A percentile compares a stretch with the other conserved stretches of the same genome.
Conservation (phyloP, 1,140 invertebrate genomes). For the Theocolax elegans region DNA sequence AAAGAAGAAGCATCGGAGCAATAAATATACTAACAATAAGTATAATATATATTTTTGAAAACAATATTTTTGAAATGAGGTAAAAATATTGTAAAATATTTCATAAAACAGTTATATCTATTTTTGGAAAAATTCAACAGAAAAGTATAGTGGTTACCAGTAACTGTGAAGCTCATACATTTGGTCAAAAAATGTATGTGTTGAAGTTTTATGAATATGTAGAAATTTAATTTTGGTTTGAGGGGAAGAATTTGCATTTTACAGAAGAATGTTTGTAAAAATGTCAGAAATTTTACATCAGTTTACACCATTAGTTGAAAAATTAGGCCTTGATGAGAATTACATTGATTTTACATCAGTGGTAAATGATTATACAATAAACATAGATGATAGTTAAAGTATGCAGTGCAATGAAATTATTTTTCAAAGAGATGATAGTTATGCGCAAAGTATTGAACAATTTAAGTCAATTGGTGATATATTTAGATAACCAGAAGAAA, state of each 20-base stretch:
- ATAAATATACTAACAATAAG: too few relatives aligned
- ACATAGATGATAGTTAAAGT: conserved; percentile 38
- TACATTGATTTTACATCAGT: conserved; percentile 80
- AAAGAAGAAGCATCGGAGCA: too few relatives aligned
- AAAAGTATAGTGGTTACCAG: conserved; percentile 83
- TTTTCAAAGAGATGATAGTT: conserved; percentile 12
- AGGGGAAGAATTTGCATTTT: conserved; percentile 81
- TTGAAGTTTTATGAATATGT: conserved; percentile 76
- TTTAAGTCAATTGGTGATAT: conserved; percentile 66
- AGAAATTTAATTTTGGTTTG: conserved; percentile 76
- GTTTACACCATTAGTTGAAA: conserved; percentile 78
- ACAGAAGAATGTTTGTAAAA: conserved; percentile 77
- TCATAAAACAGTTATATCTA: conserved; percentile 21
- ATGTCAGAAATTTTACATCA: conserved; percentile 75
- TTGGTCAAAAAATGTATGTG: conserved; percentile 81
- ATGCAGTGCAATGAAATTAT: conserved; percentile 2
- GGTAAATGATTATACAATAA: conserved; percentile 66
- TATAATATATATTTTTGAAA: too few relatives aligned
- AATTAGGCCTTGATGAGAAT: conserved; percentile 84
- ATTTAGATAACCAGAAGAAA: conserved; percentile 67
- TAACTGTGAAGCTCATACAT: conserved; percentile 80
- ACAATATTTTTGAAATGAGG: too few relatives aligned
- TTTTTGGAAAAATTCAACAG: conserved; percentile 71
- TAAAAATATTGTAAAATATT: too few relatives aligned
- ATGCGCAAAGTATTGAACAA: conserved; percentile 43